These are phyloP conservation scores for Hybognathus amarus DNA, from an alignment of 2,797 vertebrate species.

Conservation along the genomic window DNA sequence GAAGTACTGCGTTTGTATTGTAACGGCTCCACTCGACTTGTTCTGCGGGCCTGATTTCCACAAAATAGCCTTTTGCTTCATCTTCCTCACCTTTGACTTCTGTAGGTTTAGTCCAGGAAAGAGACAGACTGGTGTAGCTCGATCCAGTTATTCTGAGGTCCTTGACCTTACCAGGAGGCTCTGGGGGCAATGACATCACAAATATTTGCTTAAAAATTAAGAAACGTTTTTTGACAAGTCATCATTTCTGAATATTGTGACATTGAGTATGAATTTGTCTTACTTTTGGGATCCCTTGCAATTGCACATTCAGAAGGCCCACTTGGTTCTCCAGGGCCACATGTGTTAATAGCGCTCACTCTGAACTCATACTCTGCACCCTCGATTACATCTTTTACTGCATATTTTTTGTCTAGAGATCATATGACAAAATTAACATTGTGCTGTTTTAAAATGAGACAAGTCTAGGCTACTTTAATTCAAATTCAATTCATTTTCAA, in stretches of 20 bases:
- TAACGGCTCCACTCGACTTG: slow-evolving; percentile 83
- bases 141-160: slow-evolving; percentile 84
- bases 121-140: slow-evolving; percentile 77
- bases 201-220: slow-evolving; percentile 27
- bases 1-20: slow-evolving; percentile 72
- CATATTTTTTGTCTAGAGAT: slow-evolving; percentile 75
- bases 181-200: slow-evolving; percentile 67
- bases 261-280: slow-evolving; percentile 57
- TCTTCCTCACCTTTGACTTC: slow-evolving; percentile 71
- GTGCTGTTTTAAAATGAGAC: not conserved
- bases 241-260: not conserved
- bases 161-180: slow-evolving; percentile 82
- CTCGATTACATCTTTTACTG: slow-evolving; percentile 79
- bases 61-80: slow-evolving; percentile 83
- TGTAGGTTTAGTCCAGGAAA: slow-evolving; percentile 86
- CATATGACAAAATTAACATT: not conserved
- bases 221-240: not conserved
- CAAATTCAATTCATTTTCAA: not conserved
- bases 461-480: not conserved
- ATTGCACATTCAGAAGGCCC: slow-evolving; percentile 78
- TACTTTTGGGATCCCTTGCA: slow-evolving; percentile 84
- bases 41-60: slow-evolving; percentile 81
- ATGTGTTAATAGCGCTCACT: slow-evolving; percentile 84
- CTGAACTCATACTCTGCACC: slow-evolving; percentile 89
- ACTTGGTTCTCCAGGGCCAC: slow-evolving; percentile 85